Base-by-base conservation (phyloP, 2,888 invertebrate genomes). In the Portevinia maculata region DNA sequence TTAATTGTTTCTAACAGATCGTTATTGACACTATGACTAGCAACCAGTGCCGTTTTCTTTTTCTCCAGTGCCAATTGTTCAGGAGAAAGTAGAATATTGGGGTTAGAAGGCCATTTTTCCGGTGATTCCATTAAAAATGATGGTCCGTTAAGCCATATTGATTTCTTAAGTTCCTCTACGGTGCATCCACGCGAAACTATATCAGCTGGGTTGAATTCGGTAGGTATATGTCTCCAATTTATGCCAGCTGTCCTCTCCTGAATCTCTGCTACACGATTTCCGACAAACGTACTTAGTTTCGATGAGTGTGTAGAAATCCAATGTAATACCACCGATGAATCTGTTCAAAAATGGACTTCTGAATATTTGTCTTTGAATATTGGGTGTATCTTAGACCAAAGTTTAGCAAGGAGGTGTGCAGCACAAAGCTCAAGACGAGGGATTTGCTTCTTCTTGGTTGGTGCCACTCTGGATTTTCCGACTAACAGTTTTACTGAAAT, bases 101-200 rank as follows among this genome's bases (percentile, higher is more conserved):
- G 30, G 15, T 44, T 48, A 17, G 41, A 15, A 15, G 67, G 64
- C 88, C 86, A 91, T 79, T 76, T 78, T 73, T 52, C 15, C 71
- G 52, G 17, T 8, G 39, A 50, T 50, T 65, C 30, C 7, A 39
- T 7, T 19, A 73, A 52, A 53, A 79, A 79, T 34, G 9, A 3
- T 5, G 75, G 71, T 48, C 67, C 67, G 19, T 52, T 15, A 8
- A 71, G 28, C 75, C 75, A 75, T 15, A 32, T 15, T 0, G 76
- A 76, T 5, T 55, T 32, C 15, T 13, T 21, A 5, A 79, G 41
- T 34, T 34, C 34, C 4, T 34, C n/a, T 34, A 34, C 34, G 3
- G 34, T 34, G 34, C 34, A 34, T 3, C n/a, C 34, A n/a, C 11
- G 13, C n/a, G 34, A 34, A n/a, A 34, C 34, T 34, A 13, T n/a